Percentiles rank a stretch among this genome's conserved stretches.
Evolutionary conservation across 2,113 vertebrate species (phyloP).

Genomic region (Psettodes erumei): DNA sequence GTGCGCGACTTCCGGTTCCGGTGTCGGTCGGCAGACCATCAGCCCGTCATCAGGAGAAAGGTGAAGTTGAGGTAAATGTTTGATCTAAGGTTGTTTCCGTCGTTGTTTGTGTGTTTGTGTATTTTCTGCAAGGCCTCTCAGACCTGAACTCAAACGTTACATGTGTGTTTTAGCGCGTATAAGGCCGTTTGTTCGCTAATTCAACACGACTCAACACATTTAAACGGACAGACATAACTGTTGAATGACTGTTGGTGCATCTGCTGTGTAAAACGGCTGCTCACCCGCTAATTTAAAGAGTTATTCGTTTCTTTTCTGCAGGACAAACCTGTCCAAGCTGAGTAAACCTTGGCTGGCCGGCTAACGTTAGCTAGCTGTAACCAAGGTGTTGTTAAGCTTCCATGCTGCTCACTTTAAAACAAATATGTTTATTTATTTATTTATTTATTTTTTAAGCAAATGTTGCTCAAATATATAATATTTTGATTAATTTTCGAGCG

Average conservation of each 20-base stretch:
- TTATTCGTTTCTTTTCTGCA: no score
- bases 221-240: no score
- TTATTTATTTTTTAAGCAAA: no score
- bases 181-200: background rate
- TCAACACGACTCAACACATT: no score
- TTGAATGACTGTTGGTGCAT: background rate
- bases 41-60: constrained; percentile 29
- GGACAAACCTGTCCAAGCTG: background rate
- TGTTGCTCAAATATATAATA: no score
- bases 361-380: constrained; percentile 6
- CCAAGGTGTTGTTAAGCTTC: no score
- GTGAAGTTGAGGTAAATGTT: constrained; percentile 41
- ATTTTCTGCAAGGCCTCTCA: no score
- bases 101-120: background rate
- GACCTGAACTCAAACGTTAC: accelerated
- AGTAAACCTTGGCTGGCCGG: constrained; percentile 3
- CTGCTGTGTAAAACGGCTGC: accelerated
- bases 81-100: background rate
- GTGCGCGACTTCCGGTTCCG: constrained; percentile 17
- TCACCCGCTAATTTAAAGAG: no score
- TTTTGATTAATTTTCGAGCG: no score
- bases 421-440: no score
- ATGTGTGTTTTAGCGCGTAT: accelerated
- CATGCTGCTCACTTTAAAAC: no score
- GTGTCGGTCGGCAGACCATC: constrained; percentile 11